Conservation (phyloP, 2,113 vertebrate genomes). For the Anolis sagrei region DNA sequence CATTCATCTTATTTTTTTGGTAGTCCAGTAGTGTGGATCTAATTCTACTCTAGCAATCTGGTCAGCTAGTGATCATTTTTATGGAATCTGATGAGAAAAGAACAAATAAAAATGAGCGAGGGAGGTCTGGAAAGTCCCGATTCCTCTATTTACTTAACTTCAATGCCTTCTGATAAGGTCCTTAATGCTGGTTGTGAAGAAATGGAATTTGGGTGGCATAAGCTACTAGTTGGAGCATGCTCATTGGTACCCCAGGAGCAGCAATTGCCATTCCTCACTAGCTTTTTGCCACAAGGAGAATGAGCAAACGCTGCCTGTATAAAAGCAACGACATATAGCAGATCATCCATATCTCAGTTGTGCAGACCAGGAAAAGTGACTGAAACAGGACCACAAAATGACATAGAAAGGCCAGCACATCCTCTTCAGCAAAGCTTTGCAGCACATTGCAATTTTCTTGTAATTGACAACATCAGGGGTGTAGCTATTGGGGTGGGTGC, state of each 20-base stretch:
- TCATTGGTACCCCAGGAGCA: conserved; percentile 54
- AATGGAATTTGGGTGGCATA: neutral
- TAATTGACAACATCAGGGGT: neutral
- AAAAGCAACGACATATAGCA: conserved; percentile 63
- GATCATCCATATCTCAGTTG: conserved; percentile 47
- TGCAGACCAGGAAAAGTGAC: neutral
- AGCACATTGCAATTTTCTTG: neutral
- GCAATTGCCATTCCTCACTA: conserved; percentile 25
- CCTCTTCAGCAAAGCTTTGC: neutral
- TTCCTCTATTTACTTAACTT: too few relatives aligned
- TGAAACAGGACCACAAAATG: neutral
- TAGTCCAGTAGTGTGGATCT: neutral
- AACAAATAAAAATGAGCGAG: too few relatives aligned
- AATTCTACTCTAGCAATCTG: neutral
- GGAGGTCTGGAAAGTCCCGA: too few relatives aligned
- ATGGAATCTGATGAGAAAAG: too few relatives aligned
- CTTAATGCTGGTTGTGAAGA: neutral
- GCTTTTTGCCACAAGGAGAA: conserved; percentile 45
- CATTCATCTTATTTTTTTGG: neutral
- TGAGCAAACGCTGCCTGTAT: conserved; percentile 41
- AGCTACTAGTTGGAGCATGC: conserved; percentile 33
- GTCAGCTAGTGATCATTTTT: neutral
- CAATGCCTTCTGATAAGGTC: too few relatives aligned
- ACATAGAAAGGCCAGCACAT: accelerated
- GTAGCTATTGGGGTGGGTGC: too few relatives aligned